Conservation (phyloP, 2,797 vertebrate species). For the Xyrichtys novacula region DNA sequence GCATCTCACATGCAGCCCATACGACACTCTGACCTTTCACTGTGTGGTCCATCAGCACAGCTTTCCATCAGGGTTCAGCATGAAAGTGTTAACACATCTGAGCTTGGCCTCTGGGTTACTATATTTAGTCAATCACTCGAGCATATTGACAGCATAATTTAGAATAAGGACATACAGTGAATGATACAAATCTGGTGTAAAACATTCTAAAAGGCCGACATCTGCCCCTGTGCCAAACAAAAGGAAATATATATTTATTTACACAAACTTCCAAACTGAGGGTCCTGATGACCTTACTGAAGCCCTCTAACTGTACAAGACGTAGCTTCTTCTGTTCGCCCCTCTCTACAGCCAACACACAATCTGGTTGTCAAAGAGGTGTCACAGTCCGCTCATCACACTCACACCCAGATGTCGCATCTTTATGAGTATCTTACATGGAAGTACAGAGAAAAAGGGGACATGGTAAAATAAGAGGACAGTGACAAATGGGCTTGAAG, state of each 20-base stretch:
- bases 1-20: constrained; percentile 84
- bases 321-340: constrained; percentile 32
- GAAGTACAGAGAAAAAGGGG: constrained; percentile 75
- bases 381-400: constrained; percentile 84
- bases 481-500: constrained; percentile 63
- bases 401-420: constrained; percentile 70
- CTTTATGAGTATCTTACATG: constrained; percentile 81
- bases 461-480: constrained; percentile 57
- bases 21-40: constrained; percentile 81
- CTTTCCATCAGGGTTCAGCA: constrained; percentile 9
- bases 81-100: constrained; percentile 50
- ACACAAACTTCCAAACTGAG: constrained; percentile 78
- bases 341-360: constrained; percentile 33
- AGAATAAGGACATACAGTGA: constrained; percentile 84
- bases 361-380: constrained; percentile 58
- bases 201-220: constrained; percentile 86
- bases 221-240: constrained; percentile 87
- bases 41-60: constrained; percentile 58
- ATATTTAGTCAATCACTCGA: constrained; percentile 80
- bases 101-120: constrained; percentile 75
- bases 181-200: constrained; percentile 88
- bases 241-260: constrained; percentile 83
- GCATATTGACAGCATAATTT: constrained; percentile 86
- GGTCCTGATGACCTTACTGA: constrained; percentile 53
- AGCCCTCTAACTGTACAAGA: constrained; percentile 44